Conservation (phyloP, 2,113 vertebrate genomes). For the Sebastes fasciatus region DNA sequence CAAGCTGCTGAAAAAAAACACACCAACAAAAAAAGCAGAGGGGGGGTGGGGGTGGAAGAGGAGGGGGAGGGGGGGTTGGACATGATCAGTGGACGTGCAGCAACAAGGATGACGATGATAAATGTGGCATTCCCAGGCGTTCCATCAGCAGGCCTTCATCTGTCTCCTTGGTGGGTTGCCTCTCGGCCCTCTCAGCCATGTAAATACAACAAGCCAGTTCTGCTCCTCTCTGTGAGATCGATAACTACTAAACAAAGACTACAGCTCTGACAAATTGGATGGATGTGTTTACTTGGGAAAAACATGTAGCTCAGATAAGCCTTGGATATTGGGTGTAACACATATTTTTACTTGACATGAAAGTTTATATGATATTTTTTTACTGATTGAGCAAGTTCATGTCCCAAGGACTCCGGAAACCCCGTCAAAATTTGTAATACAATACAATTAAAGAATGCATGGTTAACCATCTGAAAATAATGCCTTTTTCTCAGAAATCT, state of each 20-base stretch:
- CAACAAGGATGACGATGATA: conserved; percentile 65
- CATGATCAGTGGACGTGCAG: conserved; percentile 69
- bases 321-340: conserved; percentile 55
- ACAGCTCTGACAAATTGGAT: conserved; percentile 66
- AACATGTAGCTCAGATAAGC: conserved; percentile 50
- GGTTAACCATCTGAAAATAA: conserved; percentile 29
- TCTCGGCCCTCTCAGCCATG: conserved; percentile 70
- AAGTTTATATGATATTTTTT: conserved; percentile 26
- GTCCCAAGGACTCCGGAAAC: conserved; percentile 13
- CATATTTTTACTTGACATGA: conserved; percentile 48
- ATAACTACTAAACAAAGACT: conserved; percentile 73
- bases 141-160: conserved; percentile 78
- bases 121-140: conserved; percentile 59
- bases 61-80: conserved; percentile 29
- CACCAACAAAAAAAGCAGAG: not conserved
- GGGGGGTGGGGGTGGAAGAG: not conserved
- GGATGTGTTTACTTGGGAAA: conserved; percentile 66
- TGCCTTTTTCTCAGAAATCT: not conserved
- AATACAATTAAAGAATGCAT: conserved; percentile 37
- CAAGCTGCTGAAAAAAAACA: conserved; percentile 16
- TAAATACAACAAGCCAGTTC: conserved; percentile 67
- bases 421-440: conserved; percentile 20
- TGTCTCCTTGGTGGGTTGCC: conserved; percentile 65
- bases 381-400: conserved; percentile 24
- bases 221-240: conserved; percentile 60